phyloP scores from a whole-genome alignment of 2,888 invertebrate species.

The Poecilobothrus nobilitatus region DNA sequence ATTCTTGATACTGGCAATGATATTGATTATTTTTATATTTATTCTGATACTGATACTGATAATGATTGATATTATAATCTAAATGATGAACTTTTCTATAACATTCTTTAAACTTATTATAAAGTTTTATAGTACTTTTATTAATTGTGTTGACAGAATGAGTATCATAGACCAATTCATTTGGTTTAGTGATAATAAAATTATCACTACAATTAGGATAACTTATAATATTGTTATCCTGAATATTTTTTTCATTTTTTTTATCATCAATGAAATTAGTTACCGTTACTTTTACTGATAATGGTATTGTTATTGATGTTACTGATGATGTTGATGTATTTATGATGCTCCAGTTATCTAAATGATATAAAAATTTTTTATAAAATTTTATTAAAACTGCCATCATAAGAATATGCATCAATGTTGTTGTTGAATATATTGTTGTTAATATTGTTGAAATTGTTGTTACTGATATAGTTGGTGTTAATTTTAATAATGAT shows the following conservation, averaged over 20 bases:
- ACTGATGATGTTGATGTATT: too few relatives aligned
- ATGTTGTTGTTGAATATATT: not conserved
- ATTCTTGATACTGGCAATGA: not conserved
- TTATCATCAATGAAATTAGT: too few relatives aligned
- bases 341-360: not conserved
- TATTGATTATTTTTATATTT: not conserved
- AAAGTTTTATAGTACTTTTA: not conserved
- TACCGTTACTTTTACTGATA: too few relatives aligned
- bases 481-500: not conserved
- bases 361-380: not conserved
- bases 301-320: not conserved
- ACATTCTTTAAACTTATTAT: not conserved
- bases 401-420: not conserved
- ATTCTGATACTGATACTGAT: not conserved
- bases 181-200: not conserved
- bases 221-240: too few relatives aligned
- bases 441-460: not conserved
- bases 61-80: too few relatives aligned
- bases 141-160: not conserved
- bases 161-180: not conserved
- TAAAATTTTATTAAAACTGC: not conserved
- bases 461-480: not conserved
- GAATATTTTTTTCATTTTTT: too few relatives aligned
- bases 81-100: not conserved
- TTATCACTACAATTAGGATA: not conserved